phyloP scores from a whole-genome alignment of 1,140 invertebrate species.

The Atopsyche davidsoni region DNA sequence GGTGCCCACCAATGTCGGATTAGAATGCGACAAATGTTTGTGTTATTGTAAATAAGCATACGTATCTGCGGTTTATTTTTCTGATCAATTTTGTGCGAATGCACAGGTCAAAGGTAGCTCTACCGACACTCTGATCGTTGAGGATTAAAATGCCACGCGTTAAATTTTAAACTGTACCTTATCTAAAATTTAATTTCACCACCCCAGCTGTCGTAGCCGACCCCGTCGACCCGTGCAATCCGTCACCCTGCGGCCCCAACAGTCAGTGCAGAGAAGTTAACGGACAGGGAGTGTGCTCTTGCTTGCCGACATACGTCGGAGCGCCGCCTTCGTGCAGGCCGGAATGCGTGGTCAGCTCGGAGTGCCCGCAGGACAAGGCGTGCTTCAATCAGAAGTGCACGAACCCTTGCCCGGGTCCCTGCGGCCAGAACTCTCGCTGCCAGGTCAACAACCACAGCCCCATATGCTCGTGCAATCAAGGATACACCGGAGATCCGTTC shows the following conservation, averaged over 20 bases:
- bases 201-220: constrained; percentile 36
- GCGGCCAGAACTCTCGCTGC: constrained; percentile 61
- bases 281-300: constrained; percentile 56
- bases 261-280: constrained; percentile 56
- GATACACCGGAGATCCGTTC: constrained; percentile 72
- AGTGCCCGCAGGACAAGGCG: constrained; percentile 59
- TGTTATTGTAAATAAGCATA: too few relatives aligned
- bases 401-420: constrained; percentile 59
- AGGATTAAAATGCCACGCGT: too few relatives aligned
- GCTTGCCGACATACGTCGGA: constrained; percentile 56
- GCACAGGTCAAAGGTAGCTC: too few relatives aligned
- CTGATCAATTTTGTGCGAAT: too few relatives aligned
- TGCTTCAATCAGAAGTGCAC: constrained; percentile 61
- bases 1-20: too few relatives aligned
- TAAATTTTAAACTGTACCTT: too few relatives aligned
- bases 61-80: too few relatives aligned
- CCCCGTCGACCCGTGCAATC: constrained; percentile 51
- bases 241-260: constrained; percentile 63
- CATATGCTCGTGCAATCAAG: constrained; percentile 61
- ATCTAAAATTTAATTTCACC: too few relatives aligned
- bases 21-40: too few relatives aligned
- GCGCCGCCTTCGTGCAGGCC: constrained; percentile 56
- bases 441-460: constrained; percentile 63
- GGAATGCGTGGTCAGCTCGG: constrained; percentile 58
- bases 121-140: too few relatives aligned